Percentiles rank a stretch among this genome's conserved stretches.
Conservation (phyloP, 2,797 vertebrate species). For the Harpagifer antarcticus region DNA sequence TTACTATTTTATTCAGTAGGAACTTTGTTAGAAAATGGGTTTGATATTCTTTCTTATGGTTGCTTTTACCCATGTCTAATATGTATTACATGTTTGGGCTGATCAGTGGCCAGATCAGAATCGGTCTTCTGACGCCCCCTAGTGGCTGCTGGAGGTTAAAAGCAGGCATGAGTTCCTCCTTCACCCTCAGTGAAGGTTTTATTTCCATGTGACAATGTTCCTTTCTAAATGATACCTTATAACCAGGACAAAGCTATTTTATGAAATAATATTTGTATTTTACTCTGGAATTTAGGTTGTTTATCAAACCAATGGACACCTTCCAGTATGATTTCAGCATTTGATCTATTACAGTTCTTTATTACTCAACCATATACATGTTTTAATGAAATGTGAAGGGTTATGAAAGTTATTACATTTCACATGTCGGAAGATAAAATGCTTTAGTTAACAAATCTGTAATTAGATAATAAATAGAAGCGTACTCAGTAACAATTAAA, state of each 20-base stretch:
- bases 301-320: neutral
- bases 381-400: neutral
- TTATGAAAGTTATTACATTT: neutral
- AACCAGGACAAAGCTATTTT: neutral
- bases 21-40: neutral
- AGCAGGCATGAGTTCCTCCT: neutral
- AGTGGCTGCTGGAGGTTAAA: conserved; percentile 38
- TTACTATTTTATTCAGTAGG: neutral
- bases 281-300: neutral
- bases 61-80: conserved; percentile 9
- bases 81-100: neutral
- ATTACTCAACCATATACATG: neutral
- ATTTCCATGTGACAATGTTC: neutral
- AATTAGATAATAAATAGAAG: neutral
- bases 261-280: neutral
- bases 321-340: neutral
- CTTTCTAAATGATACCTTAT: neutral
- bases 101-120: neutral
- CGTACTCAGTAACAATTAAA: neutral
- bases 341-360: neutral
- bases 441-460: neutral
- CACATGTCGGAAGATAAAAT: neutral
- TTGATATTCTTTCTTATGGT: neutral
- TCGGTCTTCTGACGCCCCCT: conserved; percentile 54
- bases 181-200: neutral